These are phyloP conservation scores for Drosophila colorata DNA, from an alignment of 2,888 invertebrate genomes.

Conservation along the genomic window DNA sequence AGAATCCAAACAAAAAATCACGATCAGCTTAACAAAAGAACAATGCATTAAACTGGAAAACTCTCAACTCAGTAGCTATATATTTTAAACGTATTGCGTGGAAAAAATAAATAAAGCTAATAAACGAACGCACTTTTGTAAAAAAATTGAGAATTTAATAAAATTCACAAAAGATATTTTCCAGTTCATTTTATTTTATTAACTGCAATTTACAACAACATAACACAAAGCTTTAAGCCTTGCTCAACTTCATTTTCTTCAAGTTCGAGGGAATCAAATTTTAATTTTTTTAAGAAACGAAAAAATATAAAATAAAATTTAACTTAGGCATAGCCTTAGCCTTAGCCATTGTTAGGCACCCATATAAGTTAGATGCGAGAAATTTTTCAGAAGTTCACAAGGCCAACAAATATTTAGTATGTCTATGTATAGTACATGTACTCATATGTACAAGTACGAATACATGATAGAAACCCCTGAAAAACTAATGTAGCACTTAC, in stretches of 20 bases:
- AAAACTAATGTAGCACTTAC: not conserved
- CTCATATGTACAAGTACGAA: conserved; percentile 26
- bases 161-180: not conserved
- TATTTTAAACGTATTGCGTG: no score
- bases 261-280: not conserved
- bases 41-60: not conserved
- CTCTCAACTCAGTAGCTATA: not conserved
- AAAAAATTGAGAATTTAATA: no score
- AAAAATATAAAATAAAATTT: not conserved
- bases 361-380: no score
- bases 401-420: not conserved
- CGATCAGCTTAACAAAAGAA: not conserved
- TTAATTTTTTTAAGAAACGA: not conserved
- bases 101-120: no score
- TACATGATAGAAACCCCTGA: conserved; percentile 30
- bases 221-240: no score
- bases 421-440: no score
- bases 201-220: not conserved
- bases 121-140: no score
- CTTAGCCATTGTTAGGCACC: no score
- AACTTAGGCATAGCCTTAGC: not conserved
- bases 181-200: not conserved
- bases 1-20: conserved; percentile 9
- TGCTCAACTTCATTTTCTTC: no score
- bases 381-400: not conserved